phyloP scores from a whole-genome alignment of 2,888 invertebrate species.

The Diloba caeruleocephala region DNA sequence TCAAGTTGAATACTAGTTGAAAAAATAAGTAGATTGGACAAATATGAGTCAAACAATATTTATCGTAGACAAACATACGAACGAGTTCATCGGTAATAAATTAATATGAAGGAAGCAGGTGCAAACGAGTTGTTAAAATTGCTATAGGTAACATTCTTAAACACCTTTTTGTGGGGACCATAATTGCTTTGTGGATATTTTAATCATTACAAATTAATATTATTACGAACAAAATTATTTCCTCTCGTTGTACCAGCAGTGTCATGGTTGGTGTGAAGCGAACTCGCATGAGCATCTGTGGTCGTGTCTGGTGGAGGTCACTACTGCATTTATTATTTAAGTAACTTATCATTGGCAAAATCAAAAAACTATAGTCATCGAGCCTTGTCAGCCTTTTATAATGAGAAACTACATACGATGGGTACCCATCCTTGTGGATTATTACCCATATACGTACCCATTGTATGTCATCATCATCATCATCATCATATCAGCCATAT shows the following conservation, averaged over 20 bases:
- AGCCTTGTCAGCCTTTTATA: background rate
- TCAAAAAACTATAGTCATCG: background rate
- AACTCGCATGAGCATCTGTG: conserved; percentile 9
- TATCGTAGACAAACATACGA: conserved; percentile 42
- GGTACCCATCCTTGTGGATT: too few relatives aligned
- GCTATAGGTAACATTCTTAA: conserved; percentile 31
- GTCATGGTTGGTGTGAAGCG: background rate
- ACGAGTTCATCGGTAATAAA: conserved; percentile 39
- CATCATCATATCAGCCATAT: too few relatives aligned
- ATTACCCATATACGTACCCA: too few relatives aligned
- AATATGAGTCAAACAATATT: conserved; percentile 43
- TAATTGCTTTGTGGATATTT: conserved; percentile 45
- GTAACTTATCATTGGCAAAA: conserved; percentile 7
- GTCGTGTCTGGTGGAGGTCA: background rate
- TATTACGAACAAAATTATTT: conserved; percentile 19
- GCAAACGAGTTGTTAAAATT: conserved; percentile 44
- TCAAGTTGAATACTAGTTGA: conserved; percentile 18
- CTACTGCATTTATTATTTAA: conserved; percentile 14
- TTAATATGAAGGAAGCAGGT: conserved; percentile 48
- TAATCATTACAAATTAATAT: conserved; percentile 41
- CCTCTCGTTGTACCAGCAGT: too few relatives aligned
- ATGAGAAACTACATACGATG: background rate
- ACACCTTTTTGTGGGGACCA: conserved; percentile 37
- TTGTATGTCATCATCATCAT: too few relatives aligned
- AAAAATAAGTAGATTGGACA: conserved; percentile 37